phyloP scores from a whole-genome alignment of 2,797 vertebrate species.

The Molossus alvarezi region DNA sequence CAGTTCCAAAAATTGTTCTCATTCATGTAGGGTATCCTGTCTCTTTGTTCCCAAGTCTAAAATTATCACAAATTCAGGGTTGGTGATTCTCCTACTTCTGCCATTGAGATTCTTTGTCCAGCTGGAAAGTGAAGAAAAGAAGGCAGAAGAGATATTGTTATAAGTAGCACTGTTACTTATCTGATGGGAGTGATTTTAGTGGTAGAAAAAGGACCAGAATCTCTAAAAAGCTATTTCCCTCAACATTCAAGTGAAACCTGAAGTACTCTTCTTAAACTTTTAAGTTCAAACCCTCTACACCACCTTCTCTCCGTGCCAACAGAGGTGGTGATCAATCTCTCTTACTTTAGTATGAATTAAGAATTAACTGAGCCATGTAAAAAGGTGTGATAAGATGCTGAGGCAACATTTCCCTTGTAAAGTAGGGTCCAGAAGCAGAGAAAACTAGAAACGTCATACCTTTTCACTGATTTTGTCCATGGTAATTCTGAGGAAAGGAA shows the following conservation, averaged over 20 bases:
- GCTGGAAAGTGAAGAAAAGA: not conserved
- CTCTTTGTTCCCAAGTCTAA: not conserved
- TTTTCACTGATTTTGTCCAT: not conserved
- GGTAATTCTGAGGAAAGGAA: not conserved
- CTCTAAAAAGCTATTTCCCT: not conserved
- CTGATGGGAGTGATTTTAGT: not conserved
- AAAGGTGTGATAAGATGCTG: not conserved
- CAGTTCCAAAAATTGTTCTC: not conserved
- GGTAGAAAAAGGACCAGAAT: not conserved
- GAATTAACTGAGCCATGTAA: not conserved
- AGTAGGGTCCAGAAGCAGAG: not conserved
- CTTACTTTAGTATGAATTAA: constrained; percentile 35
- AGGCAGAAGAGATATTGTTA: not conserved
- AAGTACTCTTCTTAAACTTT: constrained; percentile 49
- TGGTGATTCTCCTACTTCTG: not conserved
- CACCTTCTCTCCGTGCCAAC: not conserved
- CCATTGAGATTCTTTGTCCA: not conserved
- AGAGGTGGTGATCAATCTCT: not conserved
- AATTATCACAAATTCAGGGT: not conserved
- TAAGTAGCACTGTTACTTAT: not conserved
- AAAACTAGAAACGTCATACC: not conserved
- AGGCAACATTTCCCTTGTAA: not conserved
- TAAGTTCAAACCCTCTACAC: not conserved
- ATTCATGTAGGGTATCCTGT: not conserved
- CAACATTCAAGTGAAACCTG: not conserved